A percentile compares a stretch with the other conserved stretches of the same genome.
These are phyloP conservation scores for Frankliniella fusca DNA, from an alignment of 2,888 invertebrate species.

Conservation along the genomic window DNA sequence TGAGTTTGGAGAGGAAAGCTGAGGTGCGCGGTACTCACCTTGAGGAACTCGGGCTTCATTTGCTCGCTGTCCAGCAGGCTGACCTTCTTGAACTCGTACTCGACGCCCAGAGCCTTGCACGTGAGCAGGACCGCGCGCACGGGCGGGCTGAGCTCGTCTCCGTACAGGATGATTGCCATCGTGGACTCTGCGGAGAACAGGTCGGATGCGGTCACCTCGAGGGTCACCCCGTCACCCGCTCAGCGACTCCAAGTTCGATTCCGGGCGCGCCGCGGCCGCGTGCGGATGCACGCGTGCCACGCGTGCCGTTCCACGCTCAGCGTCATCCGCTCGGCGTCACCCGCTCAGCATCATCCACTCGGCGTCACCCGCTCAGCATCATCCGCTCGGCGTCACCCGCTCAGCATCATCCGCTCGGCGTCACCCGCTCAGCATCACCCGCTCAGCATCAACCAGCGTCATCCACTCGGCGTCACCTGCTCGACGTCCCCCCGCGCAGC, in stretches of 20 bases:
- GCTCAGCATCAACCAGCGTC: too few species aligned
- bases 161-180: conserved; percentile 42
- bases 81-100: conserved; percentile 43
- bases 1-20: too few species aligned
- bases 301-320: too few species aligned
- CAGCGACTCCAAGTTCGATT: too few species aligned
- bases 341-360: too few species aligned
- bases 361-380: neutral
- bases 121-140: conserved; percentile 42
- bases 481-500: too few species aligned
- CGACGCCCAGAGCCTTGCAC: conserved; percentile 42
- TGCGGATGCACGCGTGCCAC: too few species aligned
- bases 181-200: neutral
- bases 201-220: neutral
- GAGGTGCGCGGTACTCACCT: conserved; percentile 44
- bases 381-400: neutral
- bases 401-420: too few species aligned
- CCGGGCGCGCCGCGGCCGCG: too few species aligned
- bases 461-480: too few species aligned
- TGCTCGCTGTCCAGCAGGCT: conserved; percentile 47
- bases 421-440: neutral
- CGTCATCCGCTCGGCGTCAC: too few species aligned
- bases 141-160: conserved; percentile 40
- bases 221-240: too few species aligned
- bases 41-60: conserved; percentile 46